These are phyloP conservation scores for Athalia cordata DNA, from an alignment of 2,888 invertebrate genomes.

Conservation along the genomic window DNA sequence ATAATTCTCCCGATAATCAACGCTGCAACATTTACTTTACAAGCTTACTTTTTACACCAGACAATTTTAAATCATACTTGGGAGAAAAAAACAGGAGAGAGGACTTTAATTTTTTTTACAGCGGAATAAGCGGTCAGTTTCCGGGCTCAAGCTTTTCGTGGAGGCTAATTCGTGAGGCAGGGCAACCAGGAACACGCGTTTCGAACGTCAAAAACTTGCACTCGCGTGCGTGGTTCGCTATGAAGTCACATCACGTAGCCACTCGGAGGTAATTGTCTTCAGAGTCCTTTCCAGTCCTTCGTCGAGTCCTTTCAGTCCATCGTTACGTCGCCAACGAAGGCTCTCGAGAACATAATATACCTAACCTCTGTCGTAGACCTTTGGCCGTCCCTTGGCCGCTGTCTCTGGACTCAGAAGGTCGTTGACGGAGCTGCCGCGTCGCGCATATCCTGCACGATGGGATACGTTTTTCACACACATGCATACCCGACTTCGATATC, in stretches of 20 bases:
- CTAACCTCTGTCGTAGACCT: conserved; percentile 32
- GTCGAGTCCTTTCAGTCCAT: conserved; percentile 36
- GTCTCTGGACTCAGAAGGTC: conserved; percentile 23
- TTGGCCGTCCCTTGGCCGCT: conserved; percentile 32
- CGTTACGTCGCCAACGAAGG: conserved; percentile 36
- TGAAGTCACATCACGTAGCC: conserved; percentile 41
- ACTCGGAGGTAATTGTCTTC: conserved; percentile 43
- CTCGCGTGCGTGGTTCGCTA: conserved; percentile 7
- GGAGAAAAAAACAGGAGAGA: too few species aligned
- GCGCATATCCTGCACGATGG: not conserved
- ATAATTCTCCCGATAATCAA: too few species aligned
- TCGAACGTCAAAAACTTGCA: conserved; percentile 33
- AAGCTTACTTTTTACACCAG: too few species aligned
- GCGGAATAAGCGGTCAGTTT: not conserved
- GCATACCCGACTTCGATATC: too few species aligned
- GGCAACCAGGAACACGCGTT: not conserved
- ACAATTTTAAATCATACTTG: too few species aligned
- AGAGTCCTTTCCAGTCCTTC: conserved; percentile 31
- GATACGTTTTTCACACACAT: not conserved
- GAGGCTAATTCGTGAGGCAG: not conserved
- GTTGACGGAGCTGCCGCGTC: conserved; percentile 16
- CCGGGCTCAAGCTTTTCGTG: not conserved
- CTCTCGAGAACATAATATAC: conserved; percentile 37
- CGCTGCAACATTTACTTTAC: too few species aligned
- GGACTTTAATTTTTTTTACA: not conserved